Percentiles rank a stretch among this genome's conserved stretches.
Conservation (phyloP, 2,113 vertebrate genomes). For the Melierax canorus region DNA sequence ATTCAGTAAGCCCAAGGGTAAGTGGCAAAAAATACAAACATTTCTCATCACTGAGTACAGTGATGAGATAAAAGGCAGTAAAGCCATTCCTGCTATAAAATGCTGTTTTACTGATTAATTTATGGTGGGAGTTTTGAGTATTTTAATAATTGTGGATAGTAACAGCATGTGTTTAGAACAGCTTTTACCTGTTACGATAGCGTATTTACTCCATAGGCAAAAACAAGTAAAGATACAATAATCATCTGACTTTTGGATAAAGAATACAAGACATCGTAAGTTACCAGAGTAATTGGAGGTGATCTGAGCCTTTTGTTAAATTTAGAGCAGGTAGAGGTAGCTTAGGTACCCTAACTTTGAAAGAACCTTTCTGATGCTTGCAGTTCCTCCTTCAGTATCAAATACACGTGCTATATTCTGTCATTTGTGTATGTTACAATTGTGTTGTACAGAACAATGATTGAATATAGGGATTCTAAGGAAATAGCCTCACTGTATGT, state of each 20-base stretch:
- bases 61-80: neutral
- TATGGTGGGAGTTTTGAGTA: neutral
- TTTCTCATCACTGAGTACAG: neutral
- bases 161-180: neutral
- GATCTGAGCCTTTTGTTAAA: neutral
- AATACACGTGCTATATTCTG: neutral
- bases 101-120: neutral
- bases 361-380: neutral
- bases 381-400: neutral
- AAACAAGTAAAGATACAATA: neutral
- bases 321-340: neutral
- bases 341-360: neutral
- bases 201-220: neutral
- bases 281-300: neutral
- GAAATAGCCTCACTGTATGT: neutral
- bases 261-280: neutral
- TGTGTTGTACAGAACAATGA: neutral
- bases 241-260: neutral
- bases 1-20: constrained; percentile 72
- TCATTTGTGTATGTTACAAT: neutral
- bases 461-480: neutral
- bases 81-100: neutral
- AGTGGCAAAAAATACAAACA: constrained; percentile 36
- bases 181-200: neutral
- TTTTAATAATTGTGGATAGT: neutral